Evolutionary conservation across 23 tunicate species (phyloP), one percentile per base, ranked within the genome.

Genomic region (Styela clava): DNA sequence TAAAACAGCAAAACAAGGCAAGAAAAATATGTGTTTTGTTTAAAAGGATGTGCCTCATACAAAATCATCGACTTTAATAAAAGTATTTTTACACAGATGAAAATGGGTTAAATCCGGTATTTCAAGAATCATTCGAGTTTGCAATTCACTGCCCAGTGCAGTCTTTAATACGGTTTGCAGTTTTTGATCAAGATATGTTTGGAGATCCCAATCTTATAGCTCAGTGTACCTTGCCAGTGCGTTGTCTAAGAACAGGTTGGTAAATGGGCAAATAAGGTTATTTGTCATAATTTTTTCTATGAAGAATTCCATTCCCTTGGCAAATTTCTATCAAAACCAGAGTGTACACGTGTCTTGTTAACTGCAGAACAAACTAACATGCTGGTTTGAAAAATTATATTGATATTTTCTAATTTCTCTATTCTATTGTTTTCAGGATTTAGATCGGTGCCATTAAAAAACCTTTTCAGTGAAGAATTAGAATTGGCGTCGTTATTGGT

Each of bases 121-220:
- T 87, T 87, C 85, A 74, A 24, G 74, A 83, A 37, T 69, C 86
- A 22, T 93, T 87, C 63, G 90, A 87, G 25, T 87, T 93, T 74
- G 89, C 87, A 78, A 79, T 93, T 31, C 84, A 83, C 80, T 70
- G 74, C 36, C 89, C 92, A 0, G 78, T 33, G 7, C 74, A 74
- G 1, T 87, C 92, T 22, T 93, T 87, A 69, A 65, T 88, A 2
- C 82, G 93, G 3, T 87, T 93, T 77, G 83, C 85, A 33, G 98
- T 88, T 24, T 87, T 79, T 61, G 98, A 93, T 69, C 98, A 93
- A 69, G 98, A 93, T 52, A 93, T 93, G 98, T 93, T 93, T 34
- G 98, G 98, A 19, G 98, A 93, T 64, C 92, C 98, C 32, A 93
- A 93, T 82, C 81, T 87, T 28, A 31, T 93, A 24, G 98, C 98